Evolutionary conservation across 2,888 invertebrate genomes (phyloP), one percentile per base, ranked within the genome.

Genomic region (Caenorhabditis zanzibari): DNA sequence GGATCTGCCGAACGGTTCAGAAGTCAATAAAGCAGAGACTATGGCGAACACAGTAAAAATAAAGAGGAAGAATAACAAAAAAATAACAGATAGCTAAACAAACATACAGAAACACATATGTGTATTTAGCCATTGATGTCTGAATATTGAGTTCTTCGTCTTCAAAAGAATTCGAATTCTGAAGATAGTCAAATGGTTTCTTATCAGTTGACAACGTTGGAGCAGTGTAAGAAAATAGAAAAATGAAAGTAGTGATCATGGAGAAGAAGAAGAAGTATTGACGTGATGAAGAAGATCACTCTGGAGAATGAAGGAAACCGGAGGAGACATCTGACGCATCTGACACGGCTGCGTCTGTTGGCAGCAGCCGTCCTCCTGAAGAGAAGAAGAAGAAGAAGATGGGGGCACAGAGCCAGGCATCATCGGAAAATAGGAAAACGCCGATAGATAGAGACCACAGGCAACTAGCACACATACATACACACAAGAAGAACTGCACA

Each of bases 271-370:
- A 54, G 44, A 24, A 73, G 63, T n/a, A 38, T 22, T 32, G 61
- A 49, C 72, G 61, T 52, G 52, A 66, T 52, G 47, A 52, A 14
- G 68, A 52, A 24, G 66, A 68, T 52, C 47, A 68, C 22, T 22
- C 38, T 22, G 7, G 28, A 14, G 54, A 19, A 26, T 22, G 71
- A 63, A 71, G 66, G 77, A 71, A 77, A 76, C 76, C 76, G 76
- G 76, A 77, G 77, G 63, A 77, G 77, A 77, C 77, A 77, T 77
- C 77, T 77, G 77, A 77, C 77, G 77, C 77, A 76, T 77, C 77
- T 77, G 77, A 77, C 38, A 38, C 71, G 76, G 76, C 69, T 77
- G 71, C 77, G 77, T 77, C 77, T 77, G 77, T 63, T 76, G 77
- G 52, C 77, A 71, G 77, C 69, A 69, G 56, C 77, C 69, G 77